phyloP scores from a whole-genome alignment of 2,113 vertebrate species.

The Odontophorus gujanensis region DNA sequence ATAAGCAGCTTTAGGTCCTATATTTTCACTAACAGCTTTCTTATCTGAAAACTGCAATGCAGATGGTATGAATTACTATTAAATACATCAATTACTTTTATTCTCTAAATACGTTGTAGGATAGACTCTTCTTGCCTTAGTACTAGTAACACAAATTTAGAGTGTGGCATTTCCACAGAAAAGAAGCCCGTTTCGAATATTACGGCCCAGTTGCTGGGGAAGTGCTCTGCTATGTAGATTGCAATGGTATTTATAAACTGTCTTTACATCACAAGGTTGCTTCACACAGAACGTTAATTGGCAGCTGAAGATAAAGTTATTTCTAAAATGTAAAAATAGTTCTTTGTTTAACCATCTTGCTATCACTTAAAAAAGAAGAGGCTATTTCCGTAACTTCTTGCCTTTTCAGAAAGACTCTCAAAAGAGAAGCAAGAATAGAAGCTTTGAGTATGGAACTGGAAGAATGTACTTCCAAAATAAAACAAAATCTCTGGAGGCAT shows the following conservation, averaged over 20 bases:
- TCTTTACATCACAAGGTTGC: not conserved
- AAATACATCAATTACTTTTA: conserved; percentile 62
- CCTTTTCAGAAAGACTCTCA: not conserved
- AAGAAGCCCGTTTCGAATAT: conserved; percentile 2
- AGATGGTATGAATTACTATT: conserved; percentile 69
- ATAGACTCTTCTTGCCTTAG: conserved; percentile 30
- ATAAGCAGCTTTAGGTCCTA: conserved; percentile 57
- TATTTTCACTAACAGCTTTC: conserved; percentile 68
- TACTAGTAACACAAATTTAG: conserved; percentile 21
- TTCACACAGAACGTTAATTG: not conserved
- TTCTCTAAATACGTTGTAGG: conserved; percentile 40
- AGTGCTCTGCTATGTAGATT: not conserved
- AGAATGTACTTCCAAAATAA: not conserved
- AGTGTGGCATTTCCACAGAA: not conserved
- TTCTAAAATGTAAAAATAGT: conserved; percentile 5
- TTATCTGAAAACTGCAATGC: conserved; percentile 65
- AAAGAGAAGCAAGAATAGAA: not conserved
- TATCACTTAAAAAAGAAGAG: not conserved
- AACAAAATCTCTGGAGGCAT: conserved; percentile 5
- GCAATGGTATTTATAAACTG: conserved; percentile 10
- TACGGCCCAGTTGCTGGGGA: not conserved
- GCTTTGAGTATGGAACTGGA: not conserved
- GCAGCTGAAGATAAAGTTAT: not conserved
- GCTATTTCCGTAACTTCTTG: not conserved
- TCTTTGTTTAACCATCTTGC: not conserved